Conservation (phyloP, 2,113 vertebrate genomes). For the Chinchilla lanigera region DNA sequence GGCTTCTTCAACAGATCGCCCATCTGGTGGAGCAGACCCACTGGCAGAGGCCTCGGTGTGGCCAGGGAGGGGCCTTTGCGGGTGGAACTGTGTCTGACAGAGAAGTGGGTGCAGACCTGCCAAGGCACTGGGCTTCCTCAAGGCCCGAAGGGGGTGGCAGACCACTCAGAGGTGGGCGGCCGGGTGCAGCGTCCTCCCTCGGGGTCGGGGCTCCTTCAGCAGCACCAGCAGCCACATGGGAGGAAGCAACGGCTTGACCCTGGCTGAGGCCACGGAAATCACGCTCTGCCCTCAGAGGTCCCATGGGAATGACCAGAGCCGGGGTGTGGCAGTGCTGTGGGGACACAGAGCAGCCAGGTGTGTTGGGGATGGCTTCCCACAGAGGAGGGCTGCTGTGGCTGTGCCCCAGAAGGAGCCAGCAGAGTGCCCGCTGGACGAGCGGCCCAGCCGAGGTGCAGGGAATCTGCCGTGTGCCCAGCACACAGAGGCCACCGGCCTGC, state of each 20-base stretch:
- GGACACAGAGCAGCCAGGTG: not conserved
- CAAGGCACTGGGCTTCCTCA: not conserved
- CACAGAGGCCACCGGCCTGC: too few species aligned
- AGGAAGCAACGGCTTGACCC: not conserved
- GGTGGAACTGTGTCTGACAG: not conserved
- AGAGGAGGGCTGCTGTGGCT: not conserved
- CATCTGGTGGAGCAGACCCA: not conserved
- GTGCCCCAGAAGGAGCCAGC: not conserved
- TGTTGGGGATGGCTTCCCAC: not conserved
- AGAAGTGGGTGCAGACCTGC: not conserved
- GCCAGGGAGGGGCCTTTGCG: not conserved
- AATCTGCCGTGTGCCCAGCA: too few species aligned
- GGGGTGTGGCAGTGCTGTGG: not conserved
- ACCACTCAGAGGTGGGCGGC: not conserved
- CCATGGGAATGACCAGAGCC: not conserved
- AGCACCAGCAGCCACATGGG: not conserved
- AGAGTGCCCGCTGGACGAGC: not conserved
- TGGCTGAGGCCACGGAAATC: not conserved
- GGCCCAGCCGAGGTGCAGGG: too few species aligned
- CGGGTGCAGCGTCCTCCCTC: not conserved
- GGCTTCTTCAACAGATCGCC: not conserved
- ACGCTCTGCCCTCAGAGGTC: not conserved
- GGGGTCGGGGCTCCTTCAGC: not conserved
- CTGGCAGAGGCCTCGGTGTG: fast-evolving
- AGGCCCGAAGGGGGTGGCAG: fast-evolving